Evolutionary conservation across 2,888 invertebrate species (phyloP), one percentile per base, ranked within the genome.

Genomic region (Amphipyra berbera): DNA sequence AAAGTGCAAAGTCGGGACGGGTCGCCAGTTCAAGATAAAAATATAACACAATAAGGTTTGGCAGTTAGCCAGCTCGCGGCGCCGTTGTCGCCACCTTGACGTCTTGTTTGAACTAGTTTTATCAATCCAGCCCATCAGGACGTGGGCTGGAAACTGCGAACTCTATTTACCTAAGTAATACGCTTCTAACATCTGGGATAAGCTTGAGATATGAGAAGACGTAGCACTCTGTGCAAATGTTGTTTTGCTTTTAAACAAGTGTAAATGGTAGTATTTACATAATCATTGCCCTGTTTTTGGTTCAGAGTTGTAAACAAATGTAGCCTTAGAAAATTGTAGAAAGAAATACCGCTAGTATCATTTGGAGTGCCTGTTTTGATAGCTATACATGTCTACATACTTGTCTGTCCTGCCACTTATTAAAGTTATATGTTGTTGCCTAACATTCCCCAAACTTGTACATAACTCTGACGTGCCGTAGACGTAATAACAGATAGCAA

Each of bases 51-150:
- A 48, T 75, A 68, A 47, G 38, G 45, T 63, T 79, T 77, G 80
- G 80, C 70, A 5, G 56, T 14, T 6, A 67, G 77, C 77, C 80
- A 77, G 67, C 54, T 44, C 46, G 59, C 50, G 47, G 21, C 56
- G 58, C 59, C 60, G 68, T 73, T 49, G 68, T 61, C 57, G 64
- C 54, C 62, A 69, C 73, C 66, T 72, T 71, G 69, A 75, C 58
- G 66, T 69, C 66, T 76, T 73, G 77, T 72, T 71, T 73, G 73
- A 76, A 78, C 73, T 78, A 71, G 71, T 80, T 76, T 82, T 83
- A 83, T 81, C 82, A 69, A 79, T 75, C 61, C 78, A 81, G 78
- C 73, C 53, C 79, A 82, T 81, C 82, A 66, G 59, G 60, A 54
- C 56, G 53, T 56, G 15, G 60, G 45, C 64, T 65, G 60, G 59